A percentile compares a stretch with the other conserved stretches of the same genome.
Evolutionary conservation across 2,113 vertebrate species (phyloP).

Genomic region (Syngnathus scovelli): DNA sequence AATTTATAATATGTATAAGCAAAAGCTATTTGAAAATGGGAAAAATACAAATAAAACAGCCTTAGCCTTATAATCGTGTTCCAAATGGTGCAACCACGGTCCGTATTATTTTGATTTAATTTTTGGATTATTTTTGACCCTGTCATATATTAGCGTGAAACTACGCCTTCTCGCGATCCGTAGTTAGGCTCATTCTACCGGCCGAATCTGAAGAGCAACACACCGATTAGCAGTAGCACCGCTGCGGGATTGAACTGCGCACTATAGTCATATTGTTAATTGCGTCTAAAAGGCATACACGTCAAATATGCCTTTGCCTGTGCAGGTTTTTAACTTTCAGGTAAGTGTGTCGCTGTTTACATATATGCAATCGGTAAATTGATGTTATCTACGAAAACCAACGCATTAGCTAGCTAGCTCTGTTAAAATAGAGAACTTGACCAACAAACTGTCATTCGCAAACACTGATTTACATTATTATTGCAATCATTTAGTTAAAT

Average conservation of each 20-base stretch:
- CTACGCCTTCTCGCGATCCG: neutral
- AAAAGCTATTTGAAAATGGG: too few relatives aligned
- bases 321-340: constrained; percentile 95
- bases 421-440: neutral
- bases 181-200: neutral
- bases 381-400: neutral
- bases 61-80: too few relatives aligned
- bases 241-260: constrained; percentile 1
- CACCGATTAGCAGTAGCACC: neutral
- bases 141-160: neutral
- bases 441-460: neutral
- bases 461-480: neutral
- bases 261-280: neutral
- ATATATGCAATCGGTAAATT: neutral
- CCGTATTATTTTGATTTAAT: neutral
- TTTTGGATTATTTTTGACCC: neutral
- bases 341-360: constrained; percentile 57
- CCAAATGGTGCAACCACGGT: too few relatives aligned
- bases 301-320: constrained; percentile 85
- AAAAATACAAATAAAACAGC: too few relatives aligned
- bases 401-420: neutral
- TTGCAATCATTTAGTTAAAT: neutral
- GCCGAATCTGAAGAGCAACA: neutral
- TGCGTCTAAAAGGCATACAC: constrained; percentile 19
- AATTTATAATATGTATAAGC: too few relatives aligned